Percentiles rank a stretch among this genome's conserved stretches.
These are phyloP conservation scores for Geophilus truncorum DNA, from an alignment of 2,888 invertebrate genomes.

Conservation along the genomic window DNA sequence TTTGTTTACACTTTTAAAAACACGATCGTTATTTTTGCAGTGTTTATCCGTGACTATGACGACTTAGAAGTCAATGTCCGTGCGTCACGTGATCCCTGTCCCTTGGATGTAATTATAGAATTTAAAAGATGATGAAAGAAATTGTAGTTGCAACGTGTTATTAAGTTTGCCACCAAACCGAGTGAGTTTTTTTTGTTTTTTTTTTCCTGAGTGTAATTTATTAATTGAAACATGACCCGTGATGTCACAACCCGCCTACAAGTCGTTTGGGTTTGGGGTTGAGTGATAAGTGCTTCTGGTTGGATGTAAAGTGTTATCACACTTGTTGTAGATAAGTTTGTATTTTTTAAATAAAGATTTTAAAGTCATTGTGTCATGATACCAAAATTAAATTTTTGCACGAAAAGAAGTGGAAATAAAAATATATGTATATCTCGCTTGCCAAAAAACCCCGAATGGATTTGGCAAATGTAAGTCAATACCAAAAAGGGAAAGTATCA, in stretches of 20 bases:
- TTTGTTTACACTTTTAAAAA: neutral
- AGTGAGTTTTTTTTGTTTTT: neutral
- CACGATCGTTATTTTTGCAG: neutral
- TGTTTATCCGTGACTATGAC: neutral
- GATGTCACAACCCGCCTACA: neutral
- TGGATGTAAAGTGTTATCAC: neutral
- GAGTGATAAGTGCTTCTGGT: neutral
- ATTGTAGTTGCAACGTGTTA: neutral
- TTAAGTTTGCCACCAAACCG: neutral
- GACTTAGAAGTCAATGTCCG: neutral
- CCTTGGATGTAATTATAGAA: neutral
- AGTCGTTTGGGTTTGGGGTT: neutral
- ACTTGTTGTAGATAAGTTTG: neutral
- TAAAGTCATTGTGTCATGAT: neutral
- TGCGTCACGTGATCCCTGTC: neutral
- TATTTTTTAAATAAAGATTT: too few species aligned
- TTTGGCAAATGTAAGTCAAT: neutral
- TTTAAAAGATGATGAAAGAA: neutral
- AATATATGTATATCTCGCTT: neutral
- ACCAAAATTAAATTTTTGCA: neutral
- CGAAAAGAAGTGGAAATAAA: neutral
- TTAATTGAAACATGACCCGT: neutral
- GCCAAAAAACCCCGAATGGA: neutral
- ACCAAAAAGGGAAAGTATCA: conserved; percentile 7
- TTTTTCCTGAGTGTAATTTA: neutral